Conservation (phyloP, 2,797 vertebrate species). For the Phaenicophaeus curvirostris region DNA sequence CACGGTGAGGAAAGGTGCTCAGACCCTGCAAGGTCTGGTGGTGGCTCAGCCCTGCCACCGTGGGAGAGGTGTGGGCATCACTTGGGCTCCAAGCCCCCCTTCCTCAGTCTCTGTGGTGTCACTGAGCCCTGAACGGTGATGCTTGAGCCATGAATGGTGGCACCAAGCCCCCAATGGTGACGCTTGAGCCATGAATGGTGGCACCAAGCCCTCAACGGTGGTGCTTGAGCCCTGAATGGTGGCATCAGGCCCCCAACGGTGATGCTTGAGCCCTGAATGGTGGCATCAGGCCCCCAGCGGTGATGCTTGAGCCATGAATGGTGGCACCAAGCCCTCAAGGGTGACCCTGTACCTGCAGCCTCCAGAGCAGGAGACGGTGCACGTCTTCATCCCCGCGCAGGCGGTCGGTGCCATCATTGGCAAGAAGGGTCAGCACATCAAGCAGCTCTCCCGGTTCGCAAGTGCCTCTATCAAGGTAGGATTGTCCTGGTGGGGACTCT, state of each 20-base stretch:
- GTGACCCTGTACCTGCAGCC: constrained; percentile 74
- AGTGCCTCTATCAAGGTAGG: constrained; percentile 95
- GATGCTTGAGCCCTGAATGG: no score
- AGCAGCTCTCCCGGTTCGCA: constrained; percentile 93
- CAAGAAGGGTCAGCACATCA: constrained; percentile 97
- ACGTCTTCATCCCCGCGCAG: constrained; percentile 95
- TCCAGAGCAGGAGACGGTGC: constrained; percentile 93
- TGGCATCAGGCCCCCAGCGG: not conserved
- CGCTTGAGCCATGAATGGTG: not conserved
- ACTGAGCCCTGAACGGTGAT: not conserved
- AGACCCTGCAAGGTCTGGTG: fast-evolving
- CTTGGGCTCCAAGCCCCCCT: no score
- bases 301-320: not conserved
- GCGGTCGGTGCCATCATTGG: constrained; percentile 95
- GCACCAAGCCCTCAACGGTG: not conserved
- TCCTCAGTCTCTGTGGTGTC: no score
- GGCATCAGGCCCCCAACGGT: not conserved
- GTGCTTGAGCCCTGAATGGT: no score
- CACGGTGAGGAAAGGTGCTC: not conserved
- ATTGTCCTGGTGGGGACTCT: not conserved
- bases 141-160: not conserved
- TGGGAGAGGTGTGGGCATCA: not conserved
- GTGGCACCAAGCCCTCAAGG: not conserved
- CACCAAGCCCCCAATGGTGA: not conserved
- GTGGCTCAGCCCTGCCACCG: not conserved